Evolutionary conservation across 2,113 vertebrate species (phyloP).

Genomic region (Channa maculata): DNA sequence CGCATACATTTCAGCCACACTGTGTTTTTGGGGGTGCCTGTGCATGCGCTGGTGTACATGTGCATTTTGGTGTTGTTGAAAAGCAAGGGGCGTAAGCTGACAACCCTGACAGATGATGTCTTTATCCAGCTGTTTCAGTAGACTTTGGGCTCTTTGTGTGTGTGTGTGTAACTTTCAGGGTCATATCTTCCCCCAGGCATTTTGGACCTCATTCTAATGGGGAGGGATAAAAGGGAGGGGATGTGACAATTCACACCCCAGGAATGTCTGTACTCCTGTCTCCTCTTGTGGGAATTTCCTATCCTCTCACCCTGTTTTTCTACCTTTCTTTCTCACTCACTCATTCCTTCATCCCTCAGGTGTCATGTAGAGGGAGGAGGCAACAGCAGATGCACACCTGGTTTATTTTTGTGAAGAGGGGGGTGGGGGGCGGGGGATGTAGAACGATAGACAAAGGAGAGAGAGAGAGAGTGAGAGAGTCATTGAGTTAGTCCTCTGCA

Average conservation of each 20-base stretch:
- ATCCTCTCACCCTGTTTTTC: conserved; percentile 29
- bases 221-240: conserved; percentile 67
- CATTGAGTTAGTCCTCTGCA: conserved; percentile 67
- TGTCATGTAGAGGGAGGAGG: conserved; percentile 74
- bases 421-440: conserved; percentile 16
- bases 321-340: conserved; percentile 25
- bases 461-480: conserved; percentile 45
- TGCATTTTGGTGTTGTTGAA: conserved; percentile 49
- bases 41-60: conserved; percentile 24
- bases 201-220: conserved; percentile 73
- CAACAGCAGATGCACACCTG: conserved; percentile 78
- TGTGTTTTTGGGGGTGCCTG: not conserved
- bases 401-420: conserved; percentile 67
- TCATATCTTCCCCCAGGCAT: conserved; percentile 75
- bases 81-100: conserved; percentile 59
- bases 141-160: conserved; percentile 26
- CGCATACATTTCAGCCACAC: conserved; percentile 5
- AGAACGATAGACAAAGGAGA: conserved; percentile 24
- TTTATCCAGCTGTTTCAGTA: conserved; percentile 79
- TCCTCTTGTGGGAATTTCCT: conserved; percentile 80
- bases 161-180: conserved; percentile 66
- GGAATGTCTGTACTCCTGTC: conserved; percentile 80
- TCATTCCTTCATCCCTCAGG: conserved; percentile 74
- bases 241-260: conserved; percentile 75
- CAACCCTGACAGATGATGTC: conserved; percentile 83